A percentile compares a stretch with the other conserved stretches of the same genome.
Conservation (phyloP, 1,140 invertebrate species). For the Lycorma delicatula region DNA sequence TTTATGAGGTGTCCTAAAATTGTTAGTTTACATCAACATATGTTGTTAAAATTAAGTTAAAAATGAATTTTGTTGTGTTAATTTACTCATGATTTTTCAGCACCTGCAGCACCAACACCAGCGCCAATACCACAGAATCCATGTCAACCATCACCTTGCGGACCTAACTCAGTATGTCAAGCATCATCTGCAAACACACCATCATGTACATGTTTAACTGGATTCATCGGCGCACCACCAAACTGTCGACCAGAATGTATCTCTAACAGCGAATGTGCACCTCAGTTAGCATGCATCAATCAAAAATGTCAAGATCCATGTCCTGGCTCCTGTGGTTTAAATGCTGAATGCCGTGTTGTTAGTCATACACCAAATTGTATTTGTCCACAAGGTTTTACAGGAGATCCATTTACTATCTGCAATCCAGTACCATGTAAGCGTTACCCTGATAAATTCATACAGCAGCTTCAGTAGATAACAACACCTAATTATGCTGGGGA, state of each 20-base stretch:
- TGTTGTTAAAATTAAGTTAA: too few species aligned
- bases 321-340: constrained; percentile 45
- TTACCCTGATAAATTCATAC: constrained; percentile 21
- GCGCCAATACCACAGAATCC: constrained; percentile 40
- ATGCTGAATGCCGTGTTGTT: constrained; percentile 55
- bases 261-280: constrained; percentile 44
- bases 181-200: constrained; percentile 42
- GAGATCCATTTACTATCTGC: constrained; percentile 53
- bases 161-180: constrained; percentile 57
- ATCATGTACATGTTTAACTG: constrained; percentile 37
- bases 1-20: too few species aligned
- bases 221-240: constrained; percentile 40
- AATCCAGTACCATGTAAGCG: constrained; percentile 44
- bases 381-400: constrained; percentile 54
- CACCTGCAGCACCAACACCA: constrained; percentile 48
- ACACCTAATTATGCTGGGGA: too few species aligned
- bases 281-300: constrained; percentile 44
- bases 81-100: too few species aligned
- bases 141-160: constrained; percentile 64
- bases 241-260: constrained; percentile 45
- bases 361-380: constrained; percentile 56
- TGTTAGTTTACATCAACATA: too few species aligned
- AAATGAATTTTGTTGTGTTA: too few species aligned
- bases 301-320: constrained; percentile 49
- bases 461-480: background rate